These are phyloP conservation scores for Apodemia duryi DNA, from an alignment of 2,888 invertebrate genomes.

Conservation along the genomic window DNA sequence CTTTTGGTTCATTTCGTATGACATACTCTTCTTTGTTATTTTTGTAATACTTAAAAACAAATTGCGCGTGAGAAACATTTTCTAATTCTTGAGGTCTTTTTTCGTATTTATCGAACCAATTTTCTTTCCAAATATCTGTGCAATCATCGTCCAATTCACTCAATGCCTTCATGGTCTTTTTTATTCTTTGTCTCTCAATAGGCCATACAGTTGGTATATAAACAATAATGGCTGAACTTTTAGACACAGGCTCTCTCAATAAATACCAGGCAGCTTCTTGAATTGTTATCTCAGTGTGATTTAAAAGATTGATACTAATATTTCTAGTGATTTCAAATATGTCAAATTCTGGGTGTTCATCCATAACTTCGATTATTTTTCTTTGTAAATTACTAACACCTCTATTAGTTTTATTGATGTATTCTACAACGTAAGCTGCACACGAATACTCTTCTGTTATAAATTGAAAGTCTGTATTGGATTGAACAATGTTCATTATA, in stretches of 20 bases:
- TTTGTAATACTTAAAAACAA: conserved; percentile 35
- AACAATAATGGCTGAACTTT: conserved; percentile 23
- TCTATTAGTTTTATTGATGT: conserved; percentile 41
- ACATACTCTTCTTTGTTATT: conserved; percentile 17
- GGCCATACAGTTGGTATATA: conserved; percentile 37
- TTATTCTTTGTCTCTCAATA: background rate
- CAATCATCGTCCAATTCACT: conserved; percentile 37
- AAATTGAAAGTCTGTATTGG: conserved; percentile 20
- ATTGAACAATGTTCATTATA: conserved; percentile 34
- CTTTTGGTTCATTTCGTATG: conserved; percentile 6
- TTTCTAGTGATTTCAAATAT: conserved; percentile 22
- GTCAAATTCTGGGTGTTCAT: conserved; percentile 22
- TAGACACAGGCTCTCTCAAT: conserved; percentile 23
- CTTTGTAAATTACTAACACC: conserved; percentile 40
- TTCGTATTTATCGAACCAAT: conserved; percentile 44
- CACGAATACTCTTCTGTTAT: conserved; percentile 33
- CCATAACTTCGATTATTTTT: conserved; percentile 33
- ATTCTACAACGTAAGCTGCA: conserved; percentile 46
- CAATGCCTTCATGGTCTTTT: conserved; percentile 32
- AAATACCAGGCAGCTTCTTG: conserved; percentile 42
- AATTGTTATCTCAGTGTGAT: conserved; percentile 40
- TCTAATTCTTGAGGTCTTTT: conserved; percentile 37
- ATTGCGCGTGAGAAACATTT: conserved; percentile 39
- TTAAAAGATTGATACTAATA: conserved; percentile 34
- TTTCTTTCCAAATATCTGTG: conserved; percentile 39